Conservation (phyloP, 2,888 invertebrate genomes). For the Fragum whitleyi region DNA sequence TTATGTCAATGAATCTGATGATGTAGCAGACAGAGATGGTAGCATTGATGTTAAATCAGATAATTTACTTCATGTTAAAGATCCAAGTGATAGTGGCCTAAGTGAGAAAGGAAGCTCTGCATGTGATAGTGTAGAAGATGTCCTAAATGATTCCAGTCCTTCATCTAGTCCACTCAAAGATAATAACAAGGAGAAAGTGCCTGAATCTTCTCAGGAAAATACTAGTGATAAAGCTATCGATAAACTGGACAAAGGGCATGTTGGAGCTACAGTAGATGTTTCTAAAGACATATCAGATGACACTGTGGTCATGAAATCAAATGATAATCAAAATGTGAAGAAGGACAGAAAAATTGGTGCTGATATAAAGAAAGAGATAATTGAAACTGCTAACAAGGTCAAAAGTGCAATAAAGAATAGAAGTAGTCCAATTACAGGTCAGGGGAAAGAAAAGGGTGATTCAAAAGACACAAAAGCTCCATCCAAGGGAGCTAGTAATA, state of each 20-base stretch:
- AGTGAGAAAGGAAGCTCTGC: constrained; percentile 10
- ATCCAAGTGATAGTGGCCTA: constrained; percentile 7
- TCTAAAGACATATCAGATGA: not conserved
- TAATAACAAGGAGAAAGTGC: not conserved
- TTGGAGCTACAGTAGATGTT: not conserved
- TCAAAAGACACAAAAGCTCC: not conserved
- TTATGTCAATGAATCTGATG: not conserved
- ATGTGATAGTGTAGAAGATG: not conserved
- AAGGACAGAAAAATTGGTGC: not conserved
- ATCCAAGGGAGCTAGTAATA: not conserved
- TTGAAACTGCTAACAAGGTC: not conserved
- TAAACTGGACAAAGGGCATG: not conserved
- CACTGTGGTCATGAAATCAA: not conserved
- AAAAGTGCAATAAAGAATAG: not conserved
- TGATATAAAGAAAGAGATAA: not conserved
- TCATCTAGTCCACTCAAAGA: not conserved
- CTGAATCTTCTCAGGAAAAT: not conserved
- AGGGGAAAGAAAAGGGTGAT: not conserved
- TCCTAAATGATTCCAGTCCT: not conserved
- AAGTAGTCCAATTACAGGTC: not conserved
- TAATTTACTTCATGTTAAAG: not conserved
- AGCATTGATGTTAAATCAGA: not conserved
- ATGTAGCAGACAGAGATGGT: not conserved
- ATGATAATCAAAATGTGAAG: not conserved
- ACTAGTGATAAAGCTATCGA: not conserved